These are phyloP conservation scores for Laterallus jamaicensis DNA, from an alignment of 2,113 vertebrate genomes.

Conservation along the genomic window DNA sequence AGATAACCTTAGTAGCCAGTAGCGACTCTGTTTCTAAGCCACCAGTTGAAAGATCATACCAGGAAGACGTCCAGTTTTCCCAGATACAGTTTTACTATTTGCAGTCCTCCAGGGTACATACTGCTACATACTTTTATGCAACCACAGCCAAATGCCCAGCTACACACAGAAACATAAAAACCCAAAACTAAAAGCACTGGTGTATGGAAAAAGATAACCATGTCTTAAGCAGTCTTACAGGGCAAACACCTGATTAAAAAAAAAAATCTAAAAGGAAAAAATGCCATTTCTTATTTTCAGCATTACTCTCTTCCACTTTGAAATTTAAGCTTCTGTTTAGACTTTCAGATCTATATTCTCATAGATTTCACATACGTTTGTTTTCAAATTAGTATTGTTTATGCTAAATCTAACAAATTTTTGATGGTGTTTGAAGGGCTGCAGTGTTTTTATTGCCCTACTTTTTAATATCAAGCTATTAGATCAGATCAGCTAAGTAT, in stretches of 20 bases:
- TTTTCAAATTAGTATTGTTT: neutral
- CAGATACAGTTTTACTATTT: neutral
- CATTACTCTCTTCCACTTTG: neutral
- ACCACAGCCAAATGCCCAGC: conserved; percentile 1
- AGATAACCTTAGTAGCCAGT: neutral
- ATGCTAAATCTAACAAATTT: neutral
- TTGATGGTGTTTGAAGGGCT: neutral
- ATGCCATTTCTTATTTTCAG: neutral
- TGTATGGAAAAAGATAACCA: neutral
- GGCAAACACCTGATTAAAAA: neutral
- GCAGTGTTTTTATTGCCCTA: neutral
- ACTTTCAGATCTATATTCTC: neutral
- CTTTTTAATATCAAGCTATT: neutral
- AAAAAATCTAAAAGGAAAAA: neutral
- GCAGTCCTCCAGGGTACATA: neutral
- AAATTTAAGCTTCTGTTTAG: neutral
- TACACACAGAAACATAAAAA: conserved; percentile 1
- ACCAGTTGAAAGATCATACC: neutral
- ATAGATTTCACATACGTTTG: neutral
- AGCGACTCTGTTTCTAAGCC: neutral
- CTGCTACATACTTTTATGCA: neutral
- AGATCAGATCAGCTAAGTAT: neutral
- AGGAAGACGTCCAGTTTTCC: neutral
- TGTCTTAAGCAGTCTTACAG: conserved; percentile 58
- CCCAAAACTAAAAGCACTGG: conserved; percentile 13